These are phyloP conservation scores for Acanthurus tractus DNA, from an alignment of 2,797 vertebrate species.

Conservation along the genomic window DNA sequence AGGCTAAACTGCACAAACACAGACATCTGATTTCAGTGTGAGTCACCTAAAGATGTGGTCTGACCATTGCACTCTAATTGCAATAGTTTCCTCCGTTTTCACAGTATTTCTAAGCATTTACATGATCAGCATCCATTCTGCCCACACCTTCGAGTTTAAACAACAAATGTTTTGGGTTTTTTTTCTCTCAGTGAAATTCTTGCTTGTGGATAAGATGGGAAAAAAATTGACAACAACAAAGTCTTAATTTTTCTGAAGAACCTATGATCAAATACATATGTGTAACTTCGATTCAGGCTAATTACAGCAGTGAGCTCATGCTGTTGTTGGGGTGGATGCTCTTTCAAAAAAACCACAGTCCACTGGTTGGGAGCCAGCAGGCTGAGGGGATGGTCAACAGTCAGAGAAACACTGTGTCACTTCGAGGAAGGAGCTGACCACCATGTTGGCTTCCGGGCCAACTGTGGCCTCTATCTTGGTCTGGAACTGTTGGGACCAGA, in stretches of 20 bases:
- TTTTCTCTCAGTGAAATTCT: conserved; percentile 4
- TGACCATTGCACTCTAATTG: not conserved
- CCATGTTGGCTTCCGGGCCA: conserved; percentile 53
- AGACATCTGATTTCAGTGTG: conserved; percentile 16
- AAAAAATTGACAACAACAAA: conserved; percentile 10
- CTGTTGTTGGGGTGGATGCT: conserved; percentile 62
- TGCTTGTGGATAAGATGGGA: conserved; percentile 1
- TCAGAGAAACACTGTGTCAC: conserved; percentile 73
- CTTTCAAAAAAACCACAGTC: conserved; percentile 65
- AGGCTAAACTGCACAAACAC: conserved; percentile 7
- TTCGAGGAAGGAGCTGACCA: conserved; percentile 80
- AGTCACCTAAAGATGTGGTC: conserved; percentile 36
- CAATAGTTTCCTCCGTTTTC: conserved; percentile 5
- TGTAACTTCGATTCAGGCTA: conserved; percentile 41
- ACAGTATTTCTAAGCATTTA: not conserved
- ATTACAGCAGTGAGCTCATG: conserved; percentile 68
- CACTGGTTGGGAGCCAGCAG: conserved; percentile 52
- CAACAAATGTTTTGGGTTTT: not conserved
- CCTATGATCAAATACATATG: conserved; percentile 47
- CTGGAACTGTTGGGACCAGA: conserved; percentile 47
- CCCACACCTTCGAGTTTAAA: conserved; percentile 11
- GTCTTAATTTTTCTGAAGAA: conserved; percentile 32
- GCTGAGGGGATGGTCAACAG: conserved; percentile 61
- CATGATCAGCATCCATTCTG: conserved; percentile 3
- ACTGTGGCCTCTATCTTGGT: conserved; percentile 54